Percentiles rank a stretch among this genome's conserved stretches.
Conservation (phyloP, 2,113 vertebrate species). For the Nesoenas mayeri region DNA sequence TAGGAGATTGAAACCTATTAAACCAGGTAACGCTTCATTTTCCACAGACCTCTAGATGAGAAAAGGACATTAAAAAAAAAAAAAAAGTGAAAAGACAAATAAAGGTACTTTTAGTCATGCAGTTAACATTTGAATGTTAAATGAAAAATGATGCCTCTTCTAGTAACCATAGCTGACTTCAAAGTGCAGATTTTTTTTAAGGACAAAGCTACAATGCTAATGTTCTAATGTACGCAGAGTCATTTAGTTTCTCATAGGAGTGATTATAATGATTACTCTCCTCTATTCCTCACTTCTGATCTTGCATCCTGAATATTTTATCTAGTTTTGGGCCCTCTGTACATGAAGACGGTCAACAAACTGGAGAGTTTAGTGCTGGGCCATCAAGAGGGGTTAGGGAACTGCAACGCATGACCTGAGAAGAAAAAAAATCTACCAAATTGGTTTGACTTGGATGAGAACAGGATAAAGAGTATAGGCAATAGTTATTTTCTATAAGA, state of each 20-base stretch:
- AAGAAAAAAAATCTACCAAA: background rate
- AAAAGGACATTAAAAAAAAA: background rate
- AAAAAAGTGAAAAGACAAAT: background rate
- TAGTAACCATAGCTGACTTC: background rate
- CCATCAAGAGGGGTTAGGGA: background rate
- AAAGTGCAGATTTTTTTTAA: background rate
- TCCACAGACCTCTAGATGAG: background rate
- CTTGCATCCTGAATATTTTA: background rate
- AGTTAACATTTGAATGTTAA: constrained; percentile 27
- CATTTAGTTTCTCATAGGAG: background rate
- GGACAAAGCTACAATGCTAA: background rate
- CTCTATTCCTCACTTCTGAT: background rate
- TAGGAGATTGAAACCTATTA: constrained; percentile 55
- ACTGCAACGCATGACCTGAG: background rate
- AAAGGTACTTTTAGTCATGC: background rate
- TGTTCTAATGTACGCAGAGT: background rate
- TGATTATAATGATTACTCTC: background rate
- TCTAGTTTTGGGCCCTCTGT: background rate
- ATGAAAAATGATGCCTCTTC: background rate
- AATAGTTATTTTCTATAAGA: background rate
- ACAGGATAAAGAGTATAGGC: background rate
- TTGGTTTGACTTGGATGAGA: background rate
- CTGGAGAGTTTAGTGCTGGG: background rate
- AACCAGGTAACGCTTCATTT: constrained; percentile 31
- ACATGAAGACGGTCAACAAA: background rate